Percentiles rank a stretch among this genome's conserved stretches.
Evolutionary conservation across 2,113 vertebrate genomes (phyloP).

Genomic region (Syrmaticus mikado): DNA sequence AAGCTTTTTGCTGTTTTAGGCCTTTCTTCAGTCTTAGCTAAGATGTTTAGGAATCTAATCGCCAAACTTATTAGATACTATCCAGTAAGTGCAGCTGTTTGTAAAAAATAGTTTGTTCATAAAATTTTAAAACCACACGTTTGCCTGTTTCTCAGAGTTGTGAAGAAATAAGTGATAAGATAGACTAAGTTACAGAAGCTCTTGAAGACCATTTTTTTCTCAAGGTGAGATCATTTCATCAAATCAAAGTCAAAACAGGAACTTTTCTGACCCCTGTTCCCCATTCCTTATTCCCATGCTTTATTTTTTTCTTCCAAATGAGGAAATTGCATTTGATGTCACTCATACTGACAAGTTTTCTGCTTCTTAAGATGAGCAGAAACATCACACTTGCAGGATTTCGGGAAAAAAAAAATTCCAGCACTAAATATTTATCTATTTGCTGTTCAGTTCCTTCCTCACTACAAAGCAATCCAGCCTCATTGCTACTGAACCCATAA

Average conservation of each 20-base stretch:
- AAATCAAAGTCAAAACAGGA: neutral
- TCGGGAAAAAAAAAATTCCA: neutral
- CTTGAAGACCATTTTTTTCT: neutral
- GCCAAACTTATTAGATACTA: neutral
- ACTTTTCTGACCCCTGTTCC: neutral
- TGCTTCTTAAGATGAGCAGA: neutral
- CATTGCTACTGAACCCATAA: neutral
- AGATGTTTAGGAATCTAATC: neutral
- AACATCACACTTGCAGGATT: neutral
- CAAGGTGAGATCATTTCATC: neutral
- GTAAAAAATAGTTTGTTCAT: neutral
- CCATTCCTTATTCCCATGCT: neutral
- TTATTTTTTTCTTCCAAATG: neutral
- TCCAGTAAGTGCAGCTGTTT: neutral
- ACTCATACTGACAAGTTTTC: neutral
- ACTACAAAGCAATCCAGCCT: neutral
- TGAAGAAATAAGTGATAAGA: neutral
- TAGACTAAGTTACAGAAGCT: neutral
- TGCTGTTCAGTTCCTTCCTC: neutral
- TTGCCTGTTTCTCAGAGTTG: neutral
- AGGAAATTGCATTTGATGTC: neutral
- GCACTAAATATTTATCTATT: neutral
- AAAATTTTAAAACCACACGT: rapidly evolving
- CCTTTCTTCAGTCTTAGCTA: neutral
- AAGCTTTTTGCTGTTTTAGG: neutral